phyloP scores from a whole-genome alignment of 1,140 invertebrate species.

The Drosophila pruinosa region DNA sequence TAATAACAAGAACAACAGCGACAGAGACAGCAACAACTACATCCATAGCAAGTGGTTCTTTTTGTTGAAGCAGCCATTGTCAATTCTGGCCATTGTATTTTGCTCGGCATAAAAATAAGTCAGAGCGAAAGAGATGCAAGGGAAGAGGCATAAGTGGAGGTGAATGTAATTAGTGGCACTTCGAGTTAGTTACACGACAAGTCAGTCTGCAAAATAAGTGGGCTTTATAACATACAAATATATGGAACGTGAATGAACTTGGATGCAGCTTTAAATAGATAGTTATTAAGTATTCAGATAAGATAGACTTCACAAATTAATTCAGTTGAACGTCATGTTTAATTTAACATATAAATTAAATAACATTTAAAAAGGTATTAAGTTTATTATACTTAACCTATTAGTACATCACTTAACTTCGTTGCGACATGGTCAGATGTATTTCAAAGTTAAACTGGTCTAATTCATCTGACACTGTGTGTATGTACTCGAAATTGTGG shows the following conservation, averaged over 20 bases:
- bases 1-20: conserved; percentile 25
- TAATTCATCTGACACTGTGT: conserved; percentile 2
- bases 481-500: not conserved
- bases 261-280: conserved; percentile 13
- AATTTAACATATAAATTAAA: not conserved
- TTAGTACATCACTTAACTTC: no score
- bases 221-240: not conserved
- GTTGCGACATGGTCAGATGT: no score
- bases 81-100: conserved; percentile 25
- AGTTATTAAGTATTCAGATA: not conserved
- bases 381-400: no score
- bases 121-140: not conserved
- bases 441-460: not conserved
- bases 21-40: conserved; percentile 10
- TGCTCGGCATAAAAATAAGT: conserved; percentile 35
- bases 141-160: conserved; percentile 10
- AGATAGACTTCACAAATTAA: not conserved
- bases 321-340: not conserved
- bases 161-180: conserved; percentile 51
- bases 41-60: conserved; percentile 34
- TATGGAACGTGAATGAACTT: not conserved
- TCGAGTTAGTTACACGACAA: conserved; percentile 1
- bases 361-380: no score
- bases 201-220: no score
- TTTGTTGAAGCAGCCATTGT: conserved; percentile 24